Percentiles rank a stretch among this genome's conserved stretches.
Evolutionary conservation across 2,113 vertebrate species (phyloP).

Genomic region (Glareola pratincola): DNA sequence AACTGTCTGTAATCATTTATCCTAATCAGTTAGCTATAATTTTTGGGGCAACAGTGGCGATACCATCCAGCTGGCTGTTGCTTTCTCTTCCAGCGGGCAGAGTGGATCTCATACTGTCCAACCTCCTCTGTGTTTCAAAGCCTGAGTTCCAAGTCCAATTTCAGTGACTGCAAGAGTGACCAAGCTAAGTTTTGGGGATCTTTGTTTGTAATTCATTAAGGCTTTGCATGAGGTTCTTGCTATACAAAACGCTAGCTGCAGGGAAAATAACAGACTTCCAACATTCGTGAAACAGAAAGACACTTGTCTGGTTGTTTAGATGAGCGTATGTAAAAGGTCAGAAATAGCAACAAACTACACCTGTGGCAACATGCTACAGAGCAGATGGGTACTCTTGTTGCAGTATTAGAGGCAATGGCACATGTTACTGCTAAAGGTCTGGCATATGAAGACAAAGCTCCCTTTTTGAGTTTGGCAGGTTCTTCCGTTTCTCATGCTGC

Average conservation of each 20-base stretch:
- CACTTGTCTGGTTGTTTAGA: constrained; percentile 50
- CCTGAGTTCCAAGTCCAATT: not conserved
- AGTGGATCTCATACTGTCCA: not conserved
- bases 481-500: not conserved
- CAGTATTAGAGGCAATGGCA: not conserved
- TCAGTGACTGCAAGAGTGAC: not conserved
- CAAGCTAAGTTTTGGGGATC: not conserved
- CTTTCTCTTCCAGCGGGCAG: not conserved
- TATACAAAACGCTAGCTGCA: constrained; percentile 6
- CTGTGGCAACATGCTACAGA: constrained; percentile 55
- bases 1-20: not conserved
- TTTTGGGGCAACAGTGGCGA: not conserved
- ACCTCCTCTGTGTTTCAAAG: not conserved
- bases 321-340: constrained; percentile 60
- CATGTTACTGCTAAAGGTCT: not conserved
- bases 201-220: constrained; percentile 11
- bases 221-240: constrained; percentile 32
- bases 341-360: constrained; percentile 64
- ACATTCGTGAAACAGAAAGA: constrained; percentile 54
- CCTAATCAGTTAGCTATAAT: not conserved
- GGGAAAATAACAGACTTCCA: constrained; percentile 52
- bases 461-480: not conserved
- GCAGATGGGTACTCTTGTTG: constrained; percentile 28
- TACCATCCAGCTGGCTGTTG: not conserved
- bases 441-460: not conserved